Conservation (phyloP, 1,140 invertebrate genomes). For the Drosophila cardini region DNA sequence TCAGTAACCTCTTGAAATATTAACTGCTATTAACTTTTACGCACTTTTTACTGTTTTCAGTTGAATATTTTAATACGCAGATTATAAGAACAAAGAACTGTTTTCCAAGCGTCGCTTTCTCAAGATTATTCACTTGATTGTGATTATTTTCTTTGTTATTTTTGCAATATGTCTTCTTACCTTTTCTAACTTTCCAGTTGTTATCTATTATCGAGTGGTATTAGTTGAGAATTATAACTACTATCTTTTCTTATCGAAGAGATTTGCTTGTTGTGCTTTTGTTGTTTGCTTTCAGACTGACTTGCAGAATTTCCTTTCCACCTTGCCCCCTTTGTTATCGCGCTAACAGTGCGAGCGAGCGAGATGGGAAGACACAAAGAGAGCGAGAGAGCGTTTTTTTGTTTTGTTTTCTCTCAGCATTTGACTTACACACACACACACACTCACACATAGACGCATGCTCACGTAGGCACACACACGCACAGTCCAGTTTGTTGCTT, state of each 20-base stretch:
- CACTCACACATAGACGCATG: no score
- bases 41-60: neutral
- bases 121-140: no score
- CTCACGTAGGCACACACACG: no score
- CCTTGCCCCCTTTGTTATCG: constrained; percentile 24
- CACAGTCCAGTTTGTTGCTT: no score
- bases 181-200: neutral
- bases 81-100: no score
- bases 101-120: no score
- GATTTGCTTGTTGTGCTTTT: neutral
- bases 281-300: constrained; percentile 4
- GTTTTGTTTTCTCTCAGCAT: constrained; percentile 4
- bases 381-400: neutral
- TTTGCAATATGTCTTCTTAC: neutral
- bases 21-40: neutral
- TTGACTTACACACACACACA: constrained; percentile 1
- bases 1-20: neutral
- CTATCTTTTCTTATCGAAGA: constrained; percentile 8
- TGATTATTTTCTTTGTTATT: neutral
- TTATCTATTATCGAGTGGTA: neutral
- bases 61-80: neutral
- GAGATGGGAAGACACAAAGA: no score
- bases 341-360: constrained; percentile 1
- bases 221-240: neutral
- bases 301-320: neutral